These are phyloP conservation scores for Germaria angustata DNA, from an alignment of 2,888 invertebrate genomes.

Conservation along the genomic window DNA sequence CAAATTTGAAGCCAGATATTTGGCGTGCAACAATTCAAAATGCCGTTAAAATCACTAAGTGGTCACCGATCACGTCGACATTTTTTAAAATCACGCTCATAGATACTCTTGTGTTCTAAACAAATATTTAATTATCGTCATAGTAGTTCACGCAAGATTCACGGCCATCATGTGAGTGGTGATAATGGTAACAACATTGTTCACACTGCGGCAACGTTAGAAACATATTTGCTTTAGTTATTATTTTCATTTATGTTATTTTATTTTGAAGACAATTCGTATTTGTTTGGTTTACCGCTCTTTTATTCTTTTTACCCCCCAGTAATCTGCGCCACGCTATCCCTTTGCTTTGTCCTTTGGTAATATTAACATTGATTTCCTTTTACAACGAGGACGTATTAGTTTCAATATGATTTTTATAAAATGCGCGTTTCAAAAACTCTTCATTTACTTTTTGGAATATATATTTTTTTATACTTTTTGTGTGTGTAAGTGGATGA, in stretches of 20 bases:
- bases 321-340: background rate
- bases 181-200: background rate
- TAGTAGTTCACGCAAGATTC: too few species aligned
- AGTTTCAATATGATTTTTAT: conserved; percentile 56
- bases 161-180: too few species aligned
- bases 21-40: too few species aligned
- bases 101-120: too few species aligned
- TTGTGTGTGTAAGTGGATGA: background rate
- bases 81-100: too few species aligned
- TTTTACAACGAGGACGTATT: conserved; percentile 37
- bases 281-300: conserved; percentile 55
- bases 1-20: too few species aligned
- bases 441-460: conserved; percentile 39
- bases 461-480: conserved; percentile 42
- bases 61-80: too few species aligned
- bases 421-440: conserved; percentile 45
- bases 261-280: conserved; percentile 42
- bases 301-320: conserved; percentile 34
- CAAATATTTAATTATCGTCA: too few species aligned
- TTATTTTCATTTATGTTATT: conserved; percentile 39
- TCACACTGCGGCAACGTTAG: conserved; percentile 10
- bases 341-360: conserved; percentile 18
- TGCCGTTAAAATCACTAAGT: too few species aligned
- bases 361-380: conserved; percentile 46
- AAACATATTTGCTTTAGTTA: conserved; percentile 55